phyloP scores from a whole-genome alignment of 2,888 invertebrate genomes.

The Macrosiphum euphorbiae region DNA sequence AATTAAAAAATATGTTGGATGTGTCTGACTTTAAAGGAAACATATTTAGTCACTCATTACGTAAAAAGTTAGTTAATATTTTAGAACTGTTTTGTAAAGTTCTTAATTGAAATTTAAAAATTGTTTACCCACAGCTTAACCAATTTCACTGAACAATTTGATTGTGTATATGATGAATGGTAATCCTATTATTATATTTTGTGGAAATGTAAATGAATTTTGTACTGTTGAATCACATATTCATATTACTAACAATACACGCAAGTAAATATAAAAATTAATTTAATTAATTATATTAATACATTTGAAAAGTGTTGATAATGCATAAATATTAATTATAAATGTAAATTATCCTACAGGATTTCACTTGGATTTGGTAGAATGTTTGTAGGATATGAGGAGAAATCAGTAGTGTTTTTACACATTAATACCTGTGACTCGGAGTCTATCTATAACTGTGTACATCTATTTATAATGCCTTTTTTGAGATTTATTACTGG shows the following conservation, averaged over 20 bases:
- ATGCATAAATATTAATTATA: not conserved
- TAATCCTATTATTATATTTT: slow-evolving; percentile 33
- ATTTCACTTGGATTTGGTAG: slow-evolving; percentile 23
- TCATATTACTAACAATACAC: not conserved
- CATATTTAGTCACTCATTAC: not conserved
- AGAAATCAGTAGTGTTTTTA: not conserved
- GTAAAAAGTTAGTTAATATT: not conserved
- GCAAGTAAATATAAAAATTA: not conserved
- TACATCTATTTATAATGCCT: slow-evolving; percentile 44
- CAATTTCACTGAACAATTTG: not conserved
- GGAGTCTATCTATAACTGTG: not conserved
- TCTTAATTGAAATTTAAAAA: not conserved
- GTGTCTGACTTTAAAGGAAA: slow-evolving; percentile 23
- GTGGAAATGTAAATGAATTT: not conserved
- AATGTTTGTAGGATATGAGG: not conserved
- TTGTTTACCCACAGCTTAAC: not conserved
- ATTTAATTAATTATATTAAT: not conserved
- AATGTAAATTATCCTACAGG: slow-evolving; percentile 11
- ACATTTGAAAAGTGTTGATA: not conserved
- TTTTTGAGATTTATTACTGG: slow-evolving; percentile 43
- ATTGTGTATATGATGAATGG: not conserved
- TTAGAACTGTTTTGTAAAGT: not conserved
- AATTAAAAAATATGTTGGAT: not conserved
- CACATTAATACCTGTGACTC: not conserved
- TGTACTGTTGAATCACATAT: not conserved